Evolutionary conservation across 2,113 vertebrate species (phyloP).

Genomic region (Pteropus alecto): DNA sequence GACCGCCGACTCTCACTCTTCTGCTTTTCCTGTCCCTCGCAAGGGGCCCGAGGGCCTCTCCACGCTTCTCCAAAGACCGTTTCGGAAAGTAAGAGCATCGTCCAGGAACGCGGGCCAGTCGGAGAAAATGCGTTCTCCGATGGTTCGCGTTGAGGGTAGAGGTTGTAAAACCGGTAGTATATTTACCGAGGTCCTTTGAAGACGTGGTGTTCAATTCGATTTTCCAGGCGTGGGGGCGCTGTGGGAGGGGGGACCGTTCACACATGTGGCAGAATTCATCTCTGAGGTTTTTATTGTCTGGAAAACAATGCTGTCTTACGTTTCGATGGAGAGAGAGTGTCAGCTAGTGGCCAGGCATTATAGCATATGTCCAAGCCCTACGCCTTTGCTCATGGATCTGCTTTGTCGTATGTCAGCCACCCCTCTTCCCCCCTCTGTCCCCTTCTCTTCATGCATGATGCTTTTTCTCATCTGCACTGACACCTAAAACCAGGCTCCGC

Average conservation of each 20-base stretch:
- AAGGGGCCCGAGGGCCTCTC: fast-evolving
- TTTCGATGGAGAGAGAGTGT: not conserved
- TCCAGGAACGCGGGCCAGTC: fast-evolving
- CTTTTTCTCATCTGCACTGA: not conserved
- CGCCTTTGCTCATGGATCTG: fast-evolving
- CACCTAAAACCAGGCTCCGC: not conserved
- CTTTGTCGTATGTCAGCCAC: fast-evolving
- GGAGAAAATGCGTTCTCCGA: not conserved
- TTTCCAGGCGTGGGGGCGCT: not conserved
- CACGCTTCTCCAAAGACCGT: fast-evolving
- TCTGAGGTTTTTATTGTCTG: not conserved
- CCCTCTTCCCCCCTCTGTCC: not conserved
- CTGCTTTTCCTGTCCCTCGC: not conserved
- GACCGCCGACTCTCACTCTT: fast-evolving
- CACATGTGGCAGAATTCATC: conserved; percentile 4
- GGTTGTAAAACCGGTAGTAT: not conserved
- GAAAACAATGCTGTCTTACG: not conserved
- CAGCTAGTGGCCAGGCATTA: not conserved
- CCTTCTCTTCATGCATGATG: fast-evolving
- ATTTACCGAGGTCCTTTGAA: conserved; percentile 43
- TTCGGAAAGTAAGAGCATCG: fast-evolving
- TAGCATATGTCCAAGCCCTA: fast-evolving
- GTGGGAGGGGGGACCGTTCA: not conserved
- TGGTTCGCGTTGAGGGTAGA: not conserved
- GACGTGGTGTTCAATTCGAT: not conserved